Evolutionary conservation across 2,113 vertebrate genomes (phyloP), one percentile per base, ranked within the genome.

Genomic region (Crotalus tigris): DNA sequence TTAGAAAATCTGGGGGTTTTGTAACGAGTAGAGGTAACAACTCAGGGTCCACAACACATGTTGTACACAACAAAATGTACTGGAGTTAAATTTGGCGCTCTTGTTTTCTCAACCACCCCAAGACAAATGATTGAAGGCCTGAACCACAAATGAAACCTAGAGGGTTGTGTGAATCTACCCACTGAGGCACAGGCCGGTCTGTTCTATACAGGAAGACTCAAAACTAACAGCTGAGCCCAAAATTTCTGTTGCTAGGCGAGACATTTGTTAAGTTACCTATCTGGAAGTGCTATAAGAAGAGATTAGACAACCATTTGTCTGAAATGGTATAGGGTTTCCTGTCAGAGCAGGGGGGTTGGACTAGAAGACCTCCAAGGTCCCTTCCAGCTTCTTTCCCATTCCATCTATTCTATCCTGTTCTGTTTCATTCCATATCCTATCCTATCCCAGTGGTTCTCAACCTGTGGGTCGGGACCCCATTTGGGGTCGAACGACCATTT

Each of bases 1-100:
- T 81, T 81, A 81, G 15, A 75, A 75, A 75, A 6, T 1, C 61
- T 64, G 61, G 26, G 11, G 3, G 13, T 64, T 64, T 64, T n/a
- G 4, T 5, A 64, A n/a, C 13, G 29, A n/a, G 33, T 19, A 3
- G n/a, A 15, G 33, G 39, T 39, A 39, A 81, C n/a, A 39, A 75
- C 5, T 17, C 0, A 0, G 5, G 5, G n/a, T 33, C 7, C 15
- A 81, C 15, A 19, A 39, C 15, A 8, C 4, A 17, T 17, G 1
- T 39, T 33, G 26, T 11, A 12, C n/a, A 17, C 15, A 33, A 81
- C n/a, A 39, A 39, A 75, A 33, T 0, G 13, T 15, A 17, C 13
- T 19, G n/a, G n/a, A n/a, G n/a, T n/a, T n/a, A n/a, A n/a, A n/a
- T n/a, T n/a, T n/a, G 15, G 69, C 2, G 1, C n/a, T 75, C n/a